These are phyloP conservation scores for Psittacula cyanocephala DNA, from an alignment of 2,113 vertebrate species.

Conservation along the genomic window DNA sequence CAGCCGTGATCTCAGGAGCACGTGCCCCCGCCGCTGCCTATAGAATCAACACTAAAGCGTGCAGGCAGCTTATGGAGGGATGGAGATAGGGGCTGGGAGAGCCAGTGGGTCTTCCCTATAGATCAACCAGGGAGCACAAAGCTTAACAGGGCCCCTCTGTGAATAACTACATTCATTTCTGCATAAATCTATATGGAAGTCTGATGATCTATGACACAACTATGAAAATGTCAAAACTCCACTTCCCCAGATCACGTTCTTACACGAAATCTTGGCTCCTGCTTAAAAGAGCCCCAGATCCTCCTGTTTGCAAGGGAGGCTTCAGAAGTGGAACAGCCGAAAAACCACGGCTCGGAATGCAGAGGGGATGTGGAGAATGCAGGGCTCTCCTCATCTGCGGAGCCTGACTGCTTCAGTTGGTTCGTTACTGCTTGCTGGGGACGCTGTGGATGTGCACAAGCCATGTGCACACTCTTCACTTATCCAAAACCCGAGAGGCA, in stretches of 20 bases:
- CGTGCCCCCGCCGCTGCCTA: not conserved
- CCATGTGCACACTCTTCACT: not conserved
- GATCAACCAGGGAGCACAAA: not conserved
- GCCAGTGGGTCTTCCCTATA: not conserved
- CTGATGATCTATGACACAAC: not conserved
- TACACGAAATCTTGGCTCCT: slow-evolving; percentile 3
- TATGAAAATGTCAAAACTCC: slow-evolving; percentile 14
- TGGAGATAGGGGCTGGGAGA: not conserved
- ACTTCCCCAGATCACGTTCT: not conserved
- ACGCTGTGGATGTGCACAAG: not conserved
- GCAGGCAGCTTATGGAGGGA: not conserved
- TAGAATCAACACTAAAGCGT: accelerated
- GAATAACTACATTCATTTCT: not conserved
- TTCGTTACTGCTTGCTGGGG: not conserved
- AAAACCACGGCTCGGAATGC: not conserved
- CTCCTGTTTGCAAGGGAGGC: not conserved
- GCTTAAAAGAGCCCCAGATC: not conserved
- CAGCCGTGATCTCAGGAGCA: not conserved
- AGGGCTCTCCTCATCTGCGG: not conserved
- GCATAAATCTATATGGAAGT: not conserved
- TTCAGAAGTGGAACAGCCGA: not conserved
- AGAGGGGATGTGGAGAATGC: not conserved
- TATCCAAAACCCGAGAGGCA: not conserved
- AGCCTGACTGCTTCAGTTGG: not conserved
- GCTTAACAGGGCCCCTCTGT: not conserved